Evolutionary conservation across 2,113 vertebrate species (phyloP).

Genomic region (Brachyhypopomus occidentalis): DNA sequence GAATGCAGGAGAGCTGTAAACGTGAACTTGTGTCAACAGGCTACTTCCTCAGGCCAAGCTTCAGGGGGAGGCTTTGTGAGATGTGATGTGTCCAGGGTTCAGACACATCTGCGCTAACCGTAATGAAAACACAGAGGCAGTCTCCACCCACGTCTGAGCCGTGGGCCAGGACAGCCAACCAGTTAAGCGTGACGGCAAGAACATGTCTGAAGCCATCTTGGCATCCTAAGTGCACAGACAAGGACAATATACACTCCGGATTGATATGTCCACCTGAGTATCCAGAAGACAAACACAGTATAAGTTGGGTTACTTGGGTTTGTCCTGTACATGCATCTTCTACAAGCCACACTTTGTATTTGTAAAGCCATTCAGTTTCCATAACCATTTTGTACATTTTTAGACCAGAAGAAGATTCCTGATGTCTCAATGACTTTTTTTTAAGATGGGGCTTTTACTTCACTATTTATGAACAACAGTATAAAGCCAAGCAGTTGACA

Average conservation of each 20-base stretch:
- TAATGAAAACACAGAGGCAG: constrained; percentile 58
- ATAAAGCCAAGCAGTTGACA: too few relatives aligned
- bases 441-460: too few relatives aligned
- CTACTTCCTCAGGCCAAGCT: constrained; percentile 59
- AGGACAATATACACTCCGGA: constrained; percentile 41
- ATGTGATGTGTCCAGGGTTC: constrained; percentile 59
- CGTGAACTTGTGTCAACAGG: constrained; percentile 69
- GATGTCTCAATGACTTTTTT: too few relatives aligned
- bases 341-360: not conserved
- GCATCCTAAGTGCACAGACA: constrained; percentile 39
- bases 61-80: constrained; percentile 60
- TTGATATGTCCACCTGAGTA: constrained; percentile 9
- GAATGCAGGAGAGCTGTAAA: constrained; percentile 71
- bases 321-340: constrained; percentile 12
- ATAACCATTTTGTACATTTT: too few relatives aligned
- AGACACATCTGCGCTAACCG: constrained; percentile 65
- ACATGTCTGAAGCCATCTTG: constrained; percentile 61
- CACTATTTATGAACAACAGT: too few relatives aligned
- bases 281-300: constrained; percentile 11
- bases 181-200: constrained; percentile 56
- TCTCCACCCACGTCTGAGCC: constrained; percentile 46
- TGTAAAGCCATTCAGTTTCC: too few relatives aligned
- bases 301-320: constrained; percentile 32
- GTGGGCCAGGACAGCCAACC: constrained; percentile 36
- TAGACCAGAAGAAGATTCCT: too few relatives aligned